Base-by-base conservation (phyloP, 2,113 vertebrate species). In the Ahaetulla prasina region DNA sequence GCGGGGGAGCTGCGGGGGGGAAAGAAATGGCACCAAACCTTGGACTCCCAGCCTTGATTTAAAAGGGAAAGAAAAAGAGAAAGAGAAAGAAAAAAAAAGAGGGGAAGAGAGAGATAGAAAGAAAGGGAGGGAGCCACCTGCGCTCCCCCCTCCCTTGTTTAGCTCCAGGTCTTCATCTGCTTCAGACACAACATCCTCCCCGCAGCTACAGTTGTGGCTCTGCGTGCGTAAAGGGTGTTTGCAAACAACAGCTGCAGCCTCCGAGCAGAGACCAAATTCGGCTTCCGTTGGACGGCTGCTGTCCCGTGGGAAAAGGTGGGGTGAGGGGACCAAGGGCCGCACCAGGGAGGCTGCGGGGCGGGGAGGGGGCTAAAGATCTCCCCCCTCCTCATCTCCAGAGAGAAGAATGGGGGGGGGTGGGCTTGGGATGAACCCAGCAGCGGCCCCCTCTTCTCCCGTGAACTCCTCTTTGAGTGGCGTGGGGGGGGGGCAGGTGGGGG, bases 51-150 rank as follows among this genome's bases (percentile, higher is more conserved):
- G 30, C 63, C 63, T 74, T 18, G 14, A 3, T n/a, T 12, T n/a
- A 30, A 63, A 63, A 4, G 27, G 3, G 11, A 30, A 3, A 12
- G 10, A 12, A 27, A 63, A 3, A 12, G 3, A 30, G 57, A 11
- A 27, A 25, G 25, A n/a, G 2, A 12, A 3, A n/a, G 27, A n/a
- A 10, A 10, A 7, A 10, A 1, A 1, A 8, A 8, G 23, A 23
- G 18, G 25, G 8, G 2, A 3, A 25, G 9, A 27, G 23, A 60
- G 25, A 27, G 2, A 25, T 1, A 23, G 18, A 22, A 2, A 6
- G 53, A 18, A 5, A 53, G 23, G 55, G 8, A 60, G 25, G 30
- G 4, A n/a, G 30, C 30, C 11, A n/a, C 63, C 30, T 68, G 12
- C 63, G 30, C 11, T 6, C 68, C 63, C 63, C n/a, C 30, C 27